These are phyloP conservation scores for Mesaphorura yosii DNA, from an alignment of 1,140 invertebrate species.

Conservation along the genomic window DNA sequence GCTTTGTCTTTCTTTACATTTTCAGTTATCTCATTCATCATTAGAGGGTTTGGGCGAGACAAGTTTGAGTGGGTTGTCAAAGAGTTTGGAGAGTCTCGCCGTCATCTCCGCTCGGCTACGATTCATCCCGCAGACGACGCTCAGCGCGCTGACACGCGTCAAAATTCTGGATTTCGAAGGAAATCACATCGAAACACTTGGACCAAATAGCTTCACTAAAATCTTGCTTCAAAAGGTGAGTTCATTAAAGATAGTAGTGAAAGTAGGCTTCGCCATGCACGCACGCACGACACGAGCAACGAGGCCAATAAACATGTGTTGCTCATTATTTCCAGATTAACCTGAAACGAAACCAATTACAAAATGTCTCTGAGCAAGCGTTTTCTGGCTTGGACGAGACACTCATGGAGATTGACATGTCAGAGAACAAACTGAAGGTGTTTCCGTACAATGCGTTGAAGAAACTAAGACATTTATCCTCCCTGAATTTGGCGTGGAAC, in stretches of 20 bases:
- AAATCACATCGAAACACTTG: constrained; percentile 67
- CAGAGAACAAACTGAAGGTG: constrained; percentile 66
- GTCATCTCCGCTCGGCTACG: constrained; percentile 66
- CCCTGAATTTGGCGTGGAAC: constrained; percentile 69
- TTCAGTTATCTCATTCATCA: constrained; percentile 56
- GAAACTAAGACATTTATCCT: constrained; percentile 57
- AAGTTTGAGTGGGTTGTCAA: constrained; percentile 56
- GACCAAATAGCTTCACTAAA: constrained; percentile 75
- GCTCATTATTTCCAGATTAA: constrained; percentile 38
- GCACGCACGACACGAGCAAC: background rate
- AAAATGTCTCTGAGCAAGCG: constrained; percentile 65
- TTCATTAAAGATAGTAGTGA: too few relatives aligned
- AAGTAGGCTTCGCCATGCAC: too few relatives aligned
- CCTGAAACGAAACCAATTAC: constrained; percentile 66
- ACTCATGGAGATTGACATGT: constrained; percentile 66
- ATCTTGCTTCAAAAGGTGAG: constrained; percentile 60
- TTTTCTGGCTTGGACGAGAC: constrained; percentile 71
- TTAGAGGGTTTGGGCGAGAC: constrained; percentile 60
- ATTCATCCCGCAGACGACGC: constrained; percentile 65
- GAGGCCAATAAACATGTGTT: background rate
- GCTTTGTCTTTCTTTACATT: too few relatives aligned
- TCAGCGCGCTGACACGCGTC: constrained; percentile 57
- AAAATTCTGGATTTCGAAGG: constrained; percentile 69
- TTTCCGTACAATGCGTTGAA: constrained; percentile 69
- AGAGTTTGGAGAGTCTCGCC: constrained; percentile 64